Conservation (phyloP, 1,140 invertebrate genomes). For the Phymorhynchus buccinoides region DNA sequence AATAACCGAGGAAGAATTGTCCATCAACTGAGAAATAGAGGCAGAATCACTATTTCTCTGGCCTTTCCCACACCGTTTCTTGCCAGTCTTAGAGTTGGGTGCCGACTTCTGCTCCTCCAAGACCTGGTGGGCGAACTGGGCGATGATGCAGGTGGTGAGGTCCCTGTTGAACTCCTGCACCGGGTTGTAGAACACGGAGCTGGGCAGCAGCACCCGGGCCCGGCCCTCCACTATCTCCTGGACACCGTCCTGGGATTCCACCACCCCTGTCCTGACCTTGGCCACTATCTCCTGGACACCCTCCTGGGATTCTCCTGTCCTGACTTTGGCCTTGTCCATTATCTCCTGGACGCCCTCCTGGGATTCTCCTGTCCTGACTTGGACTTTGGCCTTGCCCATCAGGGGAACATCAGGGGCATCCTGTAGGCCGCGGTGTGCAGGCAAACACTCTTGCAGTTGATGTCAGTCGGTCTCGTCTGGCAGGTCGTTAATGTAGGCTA, state of each 20-base stretch:
- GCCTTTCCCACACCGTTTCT: not conserved
- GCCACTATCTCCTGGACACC: conserved; percentile 71
- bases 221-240: conserved; percentile 80
- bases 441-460: too few species aligned
- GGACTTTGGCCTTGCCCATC: too few species aligned
- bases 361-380: too few species aligned
- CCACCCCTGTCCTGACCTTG: too few species aligned
- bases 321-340: too few species aligned
- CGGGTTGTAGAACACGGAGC: conserved; percentile 93
- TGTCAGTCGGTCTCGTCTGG: too few species aligned
- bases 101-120: not conserved
- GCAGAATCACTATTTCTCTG: not conserved
- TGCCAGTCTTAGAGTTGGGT: not conserved
- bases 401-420: too few species aligned
- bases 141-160: conserved; percentile 81
- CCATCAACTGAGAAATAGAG: too few species aligned
- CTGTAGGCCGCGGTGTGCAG: too few species aligned
- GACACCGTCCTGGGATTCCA: conserved; percentile 23
- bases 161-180: conserved; percentile 98
- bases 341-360: conserved; percentile 49
- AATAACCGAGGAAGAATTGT: not conserved
- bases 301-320: not conserved
- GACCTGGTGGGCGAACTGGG: conserved; percentile 59
- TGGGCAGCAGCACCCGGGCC: conserved; percentile 80
- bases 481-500: too few species aligned